Conservation (phyloP, 92 coral and sea anemone species). For the Parazoanthus swiftii region DNA sequence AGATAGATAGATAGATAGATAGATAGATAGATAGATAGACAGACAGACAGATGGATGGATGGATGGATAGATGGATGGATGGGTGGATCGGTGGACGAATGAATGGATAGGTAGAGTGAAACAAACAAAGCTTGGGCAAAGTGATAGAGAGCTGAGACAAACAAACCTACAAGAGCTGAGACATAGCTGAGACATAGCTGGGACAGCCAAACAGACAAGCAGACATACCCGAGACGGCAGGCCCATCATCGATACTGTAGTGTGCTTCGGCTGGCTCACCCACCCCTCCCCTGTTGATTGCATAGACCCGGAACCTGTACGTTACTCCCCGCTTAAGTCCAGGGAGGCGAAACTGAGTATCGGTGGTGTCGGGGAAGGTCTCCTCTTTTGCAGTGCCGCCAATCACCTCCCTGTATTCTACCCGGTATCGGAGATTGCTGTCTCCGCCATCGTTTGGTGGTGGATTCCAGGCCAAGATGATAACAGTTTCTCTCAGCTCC, state of each 20-base stretch:
- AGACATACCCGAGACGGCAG: not conserved
- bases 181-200: no score
- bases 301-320: slow-evolving; percentile 34
- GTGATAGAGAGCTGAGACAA: not conserved
- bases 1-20: no score
- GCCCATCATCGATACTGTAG: not conserved
- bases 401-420: slow-evolving; percentile 1
- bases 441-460: slow-evolving; percentile 43
- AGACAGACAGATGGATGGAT: no score
- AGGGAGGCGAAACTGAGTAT: slow-evolving; percentile 21
- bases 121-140: not conserved
- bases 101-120: no score
- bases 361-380: not conserved
- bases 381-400: slow-evolving; percentile 39
- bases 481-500: not conserved
- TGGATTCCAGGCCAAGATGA: slow-evolving; percentile 37
- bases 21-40: no score
- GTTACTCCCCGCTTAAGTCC: slow-evolving; percentile 2
- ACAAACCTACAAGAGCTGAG: no score
- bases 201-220: not conserved
- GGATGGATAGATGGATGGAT: no score
- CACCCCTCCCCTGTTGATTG: slow-evolving; percentile 26
- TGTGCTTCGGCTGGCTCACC: slow-evolving; percentile 41
- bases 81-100: no score
- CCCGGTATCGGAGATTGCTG: slow-evolving; percentile 12